These are phyloP conservation scores for Macroramphosus scolopax DNA, from an alignment of 2,797 vertebrate genomes.

Conservation along the genomic window DNA sequence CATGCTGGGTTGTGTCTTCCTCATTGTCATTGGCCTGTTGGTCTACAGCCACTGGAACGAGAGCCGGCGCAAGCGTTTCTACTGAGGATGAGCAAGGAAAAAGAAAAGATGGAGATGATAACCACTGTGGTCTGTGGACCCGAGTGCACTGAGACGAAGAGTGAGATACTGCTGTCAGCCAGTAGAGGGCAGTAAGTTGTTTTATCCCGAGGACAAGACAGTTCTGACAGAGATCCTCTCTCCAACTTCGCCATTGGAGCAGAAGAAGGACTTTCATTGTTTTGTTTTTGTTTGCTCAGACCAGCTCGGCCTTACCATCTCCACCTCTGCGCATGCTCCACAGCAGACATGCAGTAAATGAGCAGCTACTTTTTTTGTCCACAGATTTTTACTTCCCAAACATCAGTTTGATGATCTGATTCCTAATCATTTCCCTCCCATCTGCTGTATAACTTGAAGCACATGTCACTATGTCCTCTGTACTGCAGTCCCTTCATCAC, in stretches of 20 bases:
- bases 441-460: too few relatives aligned
- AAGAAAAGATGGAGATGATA: neutral
- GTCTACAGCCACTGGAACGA: slow-evolving; percentile 94
- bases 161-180: slow-evolving; percentile 10
- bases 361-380: slow-evolving; percentile 15
- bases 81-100: slow-evolving; percentile 77
- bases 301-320: slow-evolving; percentile 56
- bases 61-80: slow-evolving; percentile 91
- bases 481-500: too few relatives aligned
- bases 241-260: slow-evolving; percentile 20
- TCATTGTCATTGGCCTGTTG: slow-evolving; percentile 86
- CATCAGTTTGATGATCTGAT: too few relatives aligned
- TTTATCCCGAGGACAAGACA: slow-evolving; percentile 7
- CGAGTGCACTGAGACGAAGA: slow-evolving; percentile 23
- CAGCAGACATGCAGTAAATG: slow-evolving; percentile 7
- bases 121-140: slow-evolving; percentile 1
- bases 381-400: neutral
- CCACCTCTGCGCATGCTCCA: slow-evolving; percentile 22
- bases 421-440: too few relatives aligned
- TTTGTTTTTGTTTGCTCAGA: too few relatives aligned
- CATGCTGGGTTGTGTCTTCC: slow-evolving; percentile 87
- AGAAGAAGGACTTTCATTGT: slow-evolving; percentile 16
- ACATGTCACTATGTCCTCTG: too few relatives aligned
- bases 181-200: slow-evolving; percentile 11
- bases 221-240: slow-evolving; percentile 17